These are phyloP conservation scores for Liasis olivaceus DNA, from an alignment of 2,797 vertebrate species.

Conservation along the genomic window DNA sequence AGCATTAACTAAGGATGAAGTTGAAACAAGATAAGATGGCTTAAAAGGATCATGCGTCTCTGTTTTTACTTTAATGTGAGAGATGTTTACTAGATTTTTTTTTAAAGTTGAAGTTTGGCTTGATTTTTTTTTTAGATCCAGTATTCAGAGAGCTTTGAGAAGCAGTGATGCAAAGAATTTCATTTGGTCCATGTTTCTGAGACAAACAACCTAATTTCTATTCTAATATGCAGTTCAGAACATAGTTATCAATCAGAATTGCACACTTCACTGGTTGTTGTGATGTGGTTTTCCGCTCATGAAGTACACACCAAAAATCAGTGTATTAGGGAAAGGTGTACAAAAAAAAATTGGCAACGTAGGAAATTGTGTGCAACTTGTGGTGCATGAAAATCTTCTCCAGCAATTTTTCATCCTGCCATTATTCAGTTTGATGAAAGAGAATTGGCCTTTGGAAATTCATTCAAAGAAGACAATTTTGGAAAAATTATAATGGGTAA, in stretches of 20 bases:
- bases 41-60: conserved; percentile 24
- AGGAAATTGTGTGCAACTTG: background rate
- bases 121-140: background rate
- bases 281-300: background rate
- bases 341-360: background rate
- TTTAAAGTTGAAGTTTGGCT: background rate
- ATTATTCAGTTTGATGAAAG: background rate
- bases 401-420: background rate
- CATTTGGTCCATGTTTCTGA: background rate
- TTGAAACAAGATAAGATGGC: conserved; percentile 49
- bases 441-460: background rate
- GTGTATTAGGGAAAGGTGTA: background rate
- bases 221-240: background rate
- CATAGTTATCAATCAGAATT: background rate
- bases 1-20: conserved; percentile 55
- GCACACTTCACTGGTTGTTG: background rate
- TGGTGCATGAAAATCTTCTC: background rate
- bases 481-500: background rate
- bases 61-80: conserved; percentile 23
- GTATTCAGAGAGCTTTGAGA: background rate
- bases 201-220: background rate
- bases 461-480: background rate
- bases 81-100: conserved; percentile 27
- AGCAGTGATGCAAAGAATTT: background rate
- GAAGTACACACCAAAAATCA: background rate